Evolutionary conservation across 1,140 invertebrate species (phyloP), one percentile per base, ranked within the genome.

Genomic region (Melitaea cinxia): DNA sequence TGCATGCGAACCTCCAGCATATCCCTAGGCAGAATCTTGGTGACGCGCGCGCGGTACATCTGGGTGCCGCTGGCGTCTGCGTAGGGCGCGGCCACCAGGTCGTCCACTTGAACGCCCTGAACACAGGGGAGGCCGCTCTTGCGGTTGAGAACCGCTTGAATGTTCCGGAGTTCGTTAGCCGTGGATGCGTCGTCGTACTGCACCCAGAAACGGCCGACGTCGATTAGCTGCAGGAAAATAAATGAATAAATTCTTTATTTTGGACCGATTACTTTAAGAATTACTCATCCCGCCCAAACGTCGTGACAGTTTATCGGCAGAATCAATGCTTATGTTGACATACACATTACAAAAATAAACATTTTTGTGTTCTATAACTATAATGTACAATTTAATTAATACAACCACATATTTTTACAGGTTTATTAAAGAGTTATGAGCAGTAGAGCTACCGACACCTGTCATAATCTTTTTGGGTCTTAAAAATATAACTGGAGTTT

Each of bases 121-220:
- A 80, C 77, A 52, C 67, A 42, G 0, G 77, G 70, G 10, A 81
- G 28, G 19, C 83, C 19, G 0, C 55, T 23, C 0, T 56, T 56
- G 12, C 42, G n/a, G 75, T 87, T 89, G 14, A 91, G 50, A 0
- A 66, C 59, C 1, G 5, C 10, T 3, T 78, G 67, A 3, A 89
- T 83, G 1, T 67, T 15, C 0, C 49, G 66, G 19, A 88, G 57
- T 30, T 91, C 84, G 14, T n/a, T 42, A 1, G 59, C 61, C 0
- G 87, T 83, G 0, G 78, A 79, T 10, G 90, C 81, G 39, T 93
- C 89, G 50, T 87, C 82, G 53, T 92, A 83, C 37, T 92, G 92
- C 15, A 88, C 93, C 92, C 92, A 95, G 78, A 95, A 95, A 72
- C 93, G 91, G 52, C 92, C 91, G 1, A 94, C 92, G 73, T 92